phyloP scores from a whole-genome alignment of 1,140 invertebrate genomes.

The Stegodyphus dumicola region DNA sequence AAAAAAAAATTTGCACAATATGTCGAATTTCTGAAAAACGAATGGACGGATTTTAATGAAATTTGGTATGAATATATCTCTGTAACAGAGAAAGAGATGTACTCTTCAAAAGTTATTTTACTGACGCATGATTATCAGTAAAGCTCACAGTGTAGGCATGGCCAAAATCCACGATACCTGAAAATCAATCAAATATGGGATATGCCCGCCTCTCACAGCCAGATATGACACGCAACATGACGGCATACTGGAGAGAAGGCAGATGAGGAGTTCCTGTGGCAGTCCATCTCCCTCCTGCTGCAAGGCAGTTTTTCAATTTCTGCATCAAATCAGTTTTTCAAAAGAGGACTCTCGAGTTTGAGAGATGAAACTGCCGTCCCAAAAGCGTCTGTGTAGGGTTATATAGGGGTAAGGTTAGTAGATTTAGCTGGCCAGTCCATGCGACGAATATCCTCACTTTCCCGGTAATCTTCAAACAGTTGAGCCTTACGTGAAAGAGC shows the following conservation, averaged over 20 bases:
- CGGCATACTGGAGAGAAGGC: not conserved
- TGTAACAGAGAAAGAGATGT: not conserved
- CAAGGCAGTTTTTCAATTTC: too few species aligned
- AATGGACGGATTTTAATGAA: not conserved
- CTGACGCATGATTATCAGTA: not conserved
- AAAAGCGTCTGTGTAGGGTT: not conserved
- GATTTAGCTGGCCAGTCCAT: not conserved
- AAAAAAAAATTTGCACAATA: too few species aligned
- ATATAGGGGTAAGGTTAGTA: not conserved
- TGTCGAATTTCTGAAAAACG: too few species aligned
- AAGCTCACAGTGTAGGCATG: not conserved
- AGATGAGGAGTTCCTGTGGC: not conserved
- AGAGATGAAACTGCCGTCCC: too few species aligned
- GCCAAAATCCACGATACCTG: not conserved
- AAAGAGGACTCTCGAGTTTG: too few species aligned
- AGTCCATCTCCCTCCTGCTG: too few species aligned
- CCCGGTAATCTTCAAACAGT: not conserved
- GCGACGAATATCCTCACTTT: not conserved
- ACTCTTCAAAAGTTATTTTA: not conserved
- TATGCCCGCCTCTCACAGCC: not conserved
- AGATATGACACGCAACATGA: not conserved
- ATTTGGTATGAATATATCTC: not conserved
- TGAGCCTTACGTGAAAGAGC: not conserved
- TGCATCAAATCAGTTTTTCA: too few species aligned
- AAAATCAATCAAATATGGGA: not conserved